phyloP scores from a whole-genome alignment of 92 coral and sea anemone genomes.

The Epizoanthus stellaris region DNA sequence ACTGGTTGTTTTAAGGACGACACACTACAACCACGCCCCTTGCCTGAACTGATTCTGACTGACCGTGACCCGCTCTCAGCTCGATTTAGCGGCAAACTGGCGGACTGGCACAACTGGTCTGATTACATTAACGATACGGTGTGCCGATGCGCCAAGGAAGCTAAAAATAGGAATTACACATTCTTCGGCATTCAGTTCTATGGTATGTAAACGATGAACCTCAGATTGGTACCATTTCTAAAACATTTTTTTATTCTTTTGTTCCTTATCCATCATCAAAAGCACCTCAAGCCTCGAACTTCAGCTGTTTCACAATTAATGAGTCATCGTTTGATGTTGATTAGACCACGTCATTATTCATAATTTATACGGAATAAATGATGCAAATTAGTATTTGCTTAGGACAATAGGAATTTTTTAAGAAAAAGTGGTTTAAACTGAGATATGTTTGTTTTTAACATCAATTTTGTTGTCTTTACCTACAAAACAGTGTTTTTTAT shows the following conservation, averaged over 20 bases:
- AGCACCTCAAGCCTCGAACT: too few relatives aligned
- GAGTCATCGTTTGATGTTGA: too few relatives aligned
- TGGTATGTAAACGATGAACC: background rate
- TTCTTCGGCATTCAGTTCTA: slow-evolving; percentile 33
- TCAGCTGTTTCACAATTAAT: too few relatives aligned
- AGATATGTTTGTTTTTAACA: too few relatives aligned
- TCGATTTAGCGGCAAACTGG: slow-evolving; percentile 23
- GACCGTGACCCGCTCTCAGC: slow-evolving; percentile 39
- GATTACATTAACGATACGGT: slow-evolving; percentile 1
- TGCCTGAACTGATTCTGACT: slow-evolving; percentile 22
- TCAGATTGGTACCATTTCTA: background rate
- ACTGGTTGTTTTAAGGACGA: slow-evolving; percentile 17
- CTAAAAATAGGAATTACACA: background rate
- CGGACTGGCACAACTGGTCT: slow-evolving; percentile 18
- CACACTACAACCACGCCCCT: background rate
- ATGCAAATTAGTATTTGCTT: too few relatives aligned
- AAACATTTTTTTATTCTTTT: background rate
- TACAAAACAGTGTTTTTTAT: too few relatives aligned
- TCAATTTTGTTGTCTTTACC: too few relatives aligned
- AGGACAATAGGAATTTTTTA: too few relatives aligned
- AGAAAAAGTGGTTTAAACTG: too few relatives aligned
- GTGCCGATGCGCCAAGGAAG: slow-evolving; percentile 32
- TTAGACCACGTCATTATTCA: too few relatives aligned
- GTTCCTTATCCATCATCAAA: too few relatives aligned
- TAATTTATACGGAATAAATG: too few relatives aligned